phyloP scores from a whole-genome alignment of 2,888 invertebrate genomes.

The Sphaerophoria taeniata region DNA sequence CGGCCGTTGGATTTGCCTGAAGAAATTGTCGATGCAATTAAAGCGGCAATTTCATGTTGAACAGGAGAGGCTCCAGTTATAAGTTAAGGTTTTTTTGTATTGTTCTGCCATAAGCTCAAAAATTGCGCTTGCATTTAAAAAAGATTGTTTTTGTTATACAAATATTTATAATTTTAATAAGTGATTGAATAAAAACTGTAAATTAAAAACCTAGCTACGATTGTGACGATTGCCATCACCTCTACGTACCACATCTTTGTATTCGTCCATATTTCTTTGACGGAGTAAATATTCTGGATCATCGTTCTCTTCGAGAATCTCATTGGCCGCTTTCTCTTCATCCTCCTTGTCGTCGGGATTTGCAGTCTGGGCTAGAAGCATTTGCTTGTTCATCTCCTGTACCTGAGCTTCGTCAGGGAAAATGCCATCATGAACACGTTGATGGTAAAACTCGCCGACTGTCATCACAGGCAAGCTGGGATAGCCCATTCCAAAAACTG shows the following conservation, averaged over 20 bases:
- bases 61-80: neutral
- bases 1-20: constrained; percentile 81
- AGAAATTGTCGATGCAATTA: constrained; percentile 81
- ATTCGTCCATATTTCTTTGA: constrained; percentile 91
- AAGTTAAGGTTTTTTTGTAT: neutral
- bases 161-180: constrained; percentile 42
- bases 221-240: constrained; percentile 95
- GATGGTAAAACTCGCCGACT: constrained; percentile 97
- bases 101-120: constrained; percentile 12
- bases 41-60: constrained; percentile 78
- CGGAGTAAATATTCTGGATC: constrained; percentile 88
- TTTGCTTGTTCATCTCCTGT: constrained; percentile 79
- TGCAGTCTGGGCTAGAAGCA: constrained; percentile 79
- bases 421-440: constrained; percentile 90
- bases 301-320: constrained; percentile 87
- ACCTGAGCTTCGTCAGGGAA: constrained; percentile 84
- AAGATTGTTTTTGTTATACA: constrained; percentile 34
- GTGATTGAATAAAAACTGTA: constrained; percentile 7
- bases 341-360: constrained; percentile 86
- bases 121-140: constrained; percentile 38
- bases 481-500: constrained; percentile 97
- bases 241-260: constrained; percentile 92
- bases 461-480: constrained; percentile 96
- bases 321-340: constrained; percentile 84
- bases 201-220: constrained; percentile 85